Conservation (phyloP, 2,113 vertebrate species). For the Calyptommatus sinebrachiatus region DNA sequence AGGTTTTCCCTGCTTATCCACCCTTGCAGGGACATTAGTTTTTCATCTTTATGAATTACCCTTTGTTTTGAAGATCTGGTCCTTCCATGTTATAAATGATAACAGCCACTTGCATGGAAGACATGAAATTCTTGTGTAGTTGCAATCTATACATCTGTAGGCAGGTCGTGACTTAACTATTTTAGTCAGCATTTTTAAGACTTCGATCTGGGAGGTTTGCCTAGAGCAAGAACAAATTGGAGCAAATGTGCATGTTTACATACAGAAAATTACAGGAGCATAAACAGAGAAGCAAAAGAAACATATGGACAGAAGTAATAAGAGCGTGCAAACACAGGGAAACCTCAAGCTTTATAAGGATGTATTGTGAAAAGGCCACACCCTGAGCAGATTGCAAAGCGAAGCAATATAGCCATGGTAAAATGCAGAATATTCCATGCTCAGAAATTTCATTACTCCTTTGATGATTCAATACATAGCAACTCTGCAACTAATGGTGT, state of each 20-base stretch:
- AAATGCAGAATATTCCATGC: not conserved
- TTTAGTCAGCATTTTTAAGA: not conserved
- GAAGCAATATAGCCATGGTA: not conserved
- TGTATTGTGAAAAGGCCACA: slow-evolving; percentile 4
- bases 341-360: not conserved
- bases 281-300: not conserved
- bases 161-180: not conserved
- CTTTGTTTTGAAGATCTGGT: not conserved
- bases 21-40: no score
- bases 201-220: not conserved
- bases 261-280: not conserved
- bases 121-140: not conserved
- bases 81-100: not conserved
- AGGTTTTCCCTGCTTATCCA: not conserved
- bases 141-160: not conserved
- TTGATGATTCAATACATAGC: not conserved
- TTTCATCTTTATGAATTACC: not conserved
- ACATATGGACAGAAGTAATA: not conserved
- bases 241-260: not conserved
- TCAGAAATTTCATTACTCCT: not conserved
- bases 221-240: not conserved
- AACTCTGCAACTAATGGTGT: not conserved
- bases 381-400: slow-evolving; percentile 2
- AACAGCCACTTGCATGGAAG: not conserved
- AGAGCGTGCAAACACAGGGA: not conserved